These are phyloP conservation scores for Panthera leo DNA, from an alignment of 2,113 vertebrate species.

Conservation along the genomic window DNA sequence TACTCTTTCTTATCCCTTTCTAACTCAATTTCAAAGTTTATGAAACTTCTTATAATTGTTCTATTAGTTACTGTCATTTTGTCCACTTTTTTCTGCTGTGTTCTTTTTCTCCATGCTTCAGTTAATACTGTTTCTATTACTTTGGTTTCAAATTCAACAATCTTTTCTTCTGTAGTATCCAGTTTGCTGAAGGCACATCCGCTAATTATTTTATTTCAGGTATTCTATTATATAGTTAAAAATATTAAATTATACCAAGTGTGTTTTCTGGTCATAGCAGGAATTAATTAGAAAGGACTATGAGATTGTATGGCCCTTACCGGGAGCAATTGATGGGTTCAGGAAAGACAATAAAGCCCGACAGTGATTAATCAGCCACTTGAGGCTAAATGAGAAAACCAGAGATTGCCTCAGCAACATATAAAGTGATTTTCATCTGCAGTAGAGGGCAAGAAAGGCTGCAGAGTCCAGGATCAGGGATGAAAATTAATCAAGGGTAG, in stretches of 20 bases:
- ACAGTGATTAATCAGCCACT: not conserved
- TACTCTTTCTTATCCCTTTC: not conserved
- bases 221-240: not conserved
- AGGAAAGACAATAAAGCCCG: not conserved
- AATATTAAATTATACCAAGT: not conserved
- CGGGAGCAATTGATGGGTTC: not conserved
- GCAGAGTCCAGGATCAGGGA: not conserved
- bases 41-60: not conserved
- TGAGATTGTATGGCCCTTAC: not conserved
- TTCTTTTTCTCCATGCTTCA: not conserved
- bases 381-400: not conserved
- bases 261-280: not conserved
- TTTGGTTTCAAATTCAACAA: not conserved
- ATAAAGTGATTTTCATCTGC: not conserved
- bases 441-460: not conserved
- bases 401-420: not conserved
- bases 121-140: not conserved
- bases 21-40: not conserved
- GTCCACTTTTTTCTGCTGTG: not conserved
- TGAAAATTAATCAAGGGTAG: not conserved
- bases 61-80: not conserved
- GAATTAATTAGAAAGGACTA: not conserved
- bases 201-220: not conserved
- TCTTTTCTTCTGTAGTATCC: not conserved
- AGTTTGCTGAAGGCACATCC: not conserved